Evolutionary conservation across 2,797 vertebrate species (phyloP), one percentile per base, ranked within the genome.

Genomic region (Alosa sapidissima): DNA sequence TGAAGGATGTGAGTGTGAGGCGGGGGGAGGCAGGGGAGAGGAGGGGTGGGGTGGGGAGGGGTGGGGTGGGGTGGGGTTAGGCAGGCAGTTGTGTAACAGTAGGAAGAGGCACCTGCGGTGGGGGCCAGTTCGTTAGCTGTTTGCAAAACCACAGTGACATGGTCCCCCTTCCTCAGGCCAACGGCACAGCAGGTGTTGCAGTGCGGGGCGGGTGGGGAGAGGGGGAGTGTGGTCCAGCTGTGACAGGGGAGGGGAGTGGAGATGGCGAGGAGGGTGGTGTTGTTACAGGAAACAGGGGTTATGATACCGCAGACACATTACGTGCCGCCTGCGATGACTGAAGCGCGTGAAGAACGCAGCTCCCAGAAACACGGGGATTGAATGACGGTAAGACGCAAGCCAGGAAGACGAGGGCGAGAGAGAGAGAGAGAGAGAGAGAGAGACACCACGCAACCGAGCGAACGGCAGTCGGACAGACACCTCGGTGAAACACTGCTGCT

Each of bases 261-360:
- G 48, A 84, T 49, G 47, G 83, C 75, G 65, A n/a, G 82, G 82
- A 4, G 4, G 33, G 58, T 58, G 62, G 84, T 84, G 58, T 83
- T 85, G 88, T 91, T 92, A 93, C 93, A 95, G 95, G 95, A 96
- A 95, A 89, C 89, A 86, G 90, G 89, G 91, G 88, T 91, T 89
- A 92, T 85, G 83, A 88, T 85, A 87, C 89, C 82, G 81, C 84
- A 88, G 84, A 87, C 87, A 78, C 24, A 87, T 89, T 88, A 85
- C 84, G 82, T 47, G 84, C 87, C 85, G 84, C 87, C 72, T 21
- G 62, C 85, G 83, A 81, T 85, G 24, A 89, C 84, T 87, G 83
- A 51, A 28, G 84, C 88, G 84, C 86, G 87, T 60, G 58, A 81
- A 81, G 72, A 78, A 36, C 19, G 16, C 36, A 11, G 72, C 72